Conservation (phyloP, 2,113 vertebrate species). For the Cervus canadensis region DNA sequence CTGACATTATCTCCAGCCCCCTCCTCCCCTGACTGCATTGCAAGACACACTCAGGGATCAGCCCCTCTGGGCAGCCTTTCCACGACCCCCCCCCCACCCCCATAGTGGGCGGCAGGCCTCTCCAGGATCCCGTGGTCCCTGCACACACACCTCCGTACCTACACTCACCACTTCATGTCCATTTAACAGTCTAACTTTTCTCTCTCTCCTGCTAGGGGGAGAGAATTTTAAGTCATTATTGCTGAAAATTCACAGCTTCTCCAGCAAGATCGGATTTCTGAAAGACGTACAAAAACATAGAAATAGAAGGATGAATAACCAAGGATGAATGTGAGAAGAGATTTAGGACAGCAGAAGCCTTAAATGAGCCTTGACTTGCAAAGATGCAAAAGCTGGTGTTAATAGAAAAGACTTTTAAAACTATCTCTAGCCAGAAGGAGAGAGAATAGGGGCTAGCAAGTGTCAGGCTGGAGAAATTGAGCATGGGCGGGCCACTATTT, state of each 20-base stretch:
- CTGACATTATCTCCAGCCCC: neutral
- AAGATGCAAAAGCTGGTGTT: neutral
- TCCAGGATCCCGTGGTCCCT: neutral
- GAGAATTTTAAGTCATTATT: neutral
- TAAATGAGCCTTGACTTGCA: neutral
- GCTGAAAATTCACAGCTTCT: neutral
- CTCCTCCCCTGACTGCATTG: neutral
- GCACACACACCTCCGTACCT: neutral
- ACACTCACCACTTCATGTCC: accelerated
- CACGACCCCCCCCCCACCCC: neutral
- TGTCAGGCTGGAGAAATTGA: neutral
- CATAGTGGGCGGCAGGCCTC: accelerated
- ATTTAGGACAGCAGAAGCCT: neutral
- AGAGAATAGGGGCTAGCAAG: neutral
- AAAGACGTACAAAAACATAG: neutral
- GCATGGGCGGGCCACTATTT: neutral
- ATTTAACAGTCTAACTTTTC: accelerated
- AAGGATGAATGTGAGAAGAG: accelerated
- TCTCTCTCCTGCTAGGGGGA: neutral
- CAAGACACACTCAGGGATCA: neutral
- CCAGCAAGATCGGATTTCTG: neutral
- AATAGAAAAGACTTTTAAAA: neutral
- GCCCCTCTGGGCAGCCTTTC: neutral
- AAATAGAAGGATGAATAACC: neutral
- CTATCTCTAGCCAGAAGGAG: neutral